Percentiles rank a stretch among this genome's conserved stretches.
Evolutionary conservation across 2,888 invertebrate species (phyloP).

Genomic region (Yponomeuta cagnagella): DNA sequence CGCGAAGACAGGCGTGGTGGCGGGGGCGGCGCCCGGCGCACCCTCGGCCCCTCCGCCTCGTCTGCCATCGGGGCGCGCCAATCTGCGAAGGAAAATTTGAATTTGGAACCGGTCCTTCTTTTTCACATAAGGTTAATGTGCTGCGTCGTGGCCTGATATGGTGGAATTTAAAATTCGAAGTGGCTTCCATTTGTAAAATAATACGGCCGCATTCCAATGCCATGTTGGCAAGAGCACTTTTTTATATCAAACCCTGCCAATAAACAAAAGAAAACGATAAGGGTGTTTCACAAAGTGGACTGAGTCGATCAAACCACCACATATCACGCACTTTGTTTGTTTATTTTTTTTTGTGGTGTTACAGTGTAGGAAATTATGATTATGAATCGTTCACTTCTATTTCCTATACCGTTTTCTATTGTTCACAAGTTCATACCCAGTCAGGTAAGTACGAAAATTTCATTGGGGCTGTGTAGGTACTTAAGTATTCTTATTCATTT

Average conservation of each 20-base stretch:
- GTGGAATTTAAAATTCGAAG: no score
- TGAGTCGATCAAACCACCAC: neutral
- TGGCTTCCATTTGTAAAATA: no score
- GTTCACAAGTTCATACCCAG: no score
- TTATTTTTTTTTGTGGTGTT: neutral
- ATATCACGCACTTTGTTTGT: neutral
- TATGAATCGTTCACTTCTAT: neutral
- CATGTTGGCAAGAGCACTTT: neutral
- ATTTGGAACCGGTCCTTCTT: neutral
- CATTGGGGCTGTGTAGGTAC: no score
- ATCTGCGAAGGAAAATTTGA: slow-evolving; percentile 40
- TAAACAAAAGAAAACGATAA: neutral
- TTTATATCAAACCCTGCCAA: neutral
- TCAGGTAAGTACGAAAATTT: no score
- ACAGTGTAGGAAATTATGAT: neutral
- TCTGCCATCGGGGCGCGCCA: slow-evolving; percentile 72
- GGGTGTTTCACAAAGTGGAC: neutral
- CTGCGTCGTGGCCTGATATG: no score
- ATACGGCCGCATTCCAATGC: neutral
- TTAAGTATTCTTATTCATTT: no score
- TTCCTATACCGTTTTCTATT: no score
- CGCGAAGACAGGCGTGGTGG: slow-evolving; percentile 44
- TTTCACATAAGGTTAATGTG: neutral
- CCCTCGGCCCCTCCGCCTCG: slow-evolving; percentile 63
- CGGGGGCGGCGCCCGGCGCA: slow-evolving; percentile 53